phyloP scores from a whole-genome alignment of 2,888 invertebrate species.

The Trichogramma dendrolimi region DNA sequence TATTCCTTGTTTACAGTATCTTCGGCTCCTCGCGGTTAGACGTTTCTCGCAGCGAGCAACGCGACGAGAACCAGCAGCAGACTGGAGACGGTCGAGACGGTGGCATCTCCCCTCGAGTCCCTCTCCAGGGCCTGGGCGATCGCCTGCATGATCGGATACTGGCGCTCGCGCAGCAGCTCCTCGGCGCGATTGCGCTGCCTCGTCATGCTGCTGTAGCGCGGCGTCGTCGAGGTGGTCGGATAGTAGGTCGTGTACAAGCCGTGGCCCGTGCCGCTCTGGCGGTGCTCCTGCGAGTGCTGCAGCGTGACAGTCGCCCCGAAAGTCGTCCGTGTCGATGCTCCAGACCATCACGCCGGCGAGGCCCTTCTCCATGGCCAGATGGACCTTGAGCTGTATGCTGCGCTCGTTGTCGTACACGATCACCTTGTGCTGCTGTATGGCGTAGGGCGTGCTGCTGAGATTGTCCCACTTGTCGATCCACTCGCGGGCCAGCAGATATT shows the following conservation, averaged over 20 bases:
- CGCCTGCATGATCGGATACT: slow-evolving; percentile 20
- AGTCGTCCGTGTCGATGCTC: slow-evolving; percentile 88
- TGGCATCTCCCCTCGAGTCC: background rate
- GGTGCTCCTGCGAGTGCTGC: background rate
- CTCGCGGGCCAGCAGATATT: slow-evolving; percentile 29
- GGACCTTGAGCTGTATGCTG: slow-evolving; percentile 68
- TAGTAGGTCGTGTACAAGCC: too few relatives aligned
- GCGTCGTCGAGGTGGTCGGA: too few relatives aligned
- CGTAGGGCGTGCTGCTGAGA: slow-evolving; percentile 61
- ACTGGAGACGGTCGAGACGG: background rate
- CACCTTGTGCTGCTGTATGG: slow-evolving; percentile 62
- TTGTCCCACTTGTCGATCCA: slow-evolving; percentile 74
- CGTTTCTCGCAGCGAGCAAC: background rate
- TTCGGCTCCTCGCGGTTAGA: background rate
- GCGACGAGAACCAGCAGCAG: background rate
- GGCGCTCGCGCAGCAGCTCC: background rate
- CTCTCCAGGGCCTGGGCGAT: slow-evolving; percentile 19
- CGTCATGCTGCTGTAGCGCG: too few relatives aligned
- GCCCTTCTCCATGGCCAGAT: slow-evolving; percentile 34
- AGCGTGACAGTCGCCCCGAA: slow-evolving; percentile 63
- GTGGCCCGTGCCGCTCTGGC: too few relatives aligned
- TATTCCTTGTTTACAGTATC: background rate
- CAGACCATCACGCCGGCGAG: slow-evolving; percentile 83
- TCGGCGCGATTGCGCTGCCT: background rate
- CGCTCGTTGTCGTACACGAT: slow-evolving; percentile 73